phyloP scores from a whole-genome alignment of 92 coral and sea anemone species.

The Pocillopora meandrina region DNA sequence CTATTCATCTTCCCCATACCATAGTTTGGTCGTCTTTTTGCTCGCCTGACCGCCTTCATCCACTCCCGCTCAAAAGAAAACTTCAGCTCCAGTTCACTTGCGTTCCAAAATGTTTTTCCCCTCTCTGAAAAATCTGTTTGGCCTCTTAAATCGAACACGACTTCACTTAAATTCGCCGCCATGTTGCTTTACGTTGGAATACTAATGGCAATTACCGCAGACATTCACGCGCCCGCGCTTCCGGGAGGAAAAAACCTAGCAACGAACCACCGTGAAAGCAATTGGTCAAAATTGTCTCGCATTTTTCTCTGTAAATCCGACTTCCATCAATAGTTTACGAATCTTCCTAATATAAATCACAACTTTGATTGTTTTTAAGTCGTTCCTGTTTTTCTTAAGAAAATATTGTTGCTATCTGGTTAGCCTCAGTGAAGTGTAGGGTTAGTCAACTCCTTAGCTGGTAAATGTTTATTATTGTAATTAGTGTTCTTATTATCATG shows the following conservation, averaged over 20 bases:
- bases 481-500: no score
- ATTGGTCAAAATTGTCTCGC: background rate
- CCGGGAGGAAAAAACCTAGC: background rate
- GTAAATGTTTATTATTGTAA: no score
- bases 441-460: no score
- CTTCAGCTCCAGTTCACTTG: no score
- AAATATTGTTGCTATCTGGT: no score
- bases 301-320: background rate
- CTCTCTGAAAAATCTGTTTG: no score
- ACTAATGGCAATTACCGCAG: background rate
- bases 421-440: no score
- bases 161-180: conserved; percentile 38
- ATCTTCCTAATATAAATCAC: background rate
- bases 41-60: conserved; percentile 45
- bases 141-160: no score
- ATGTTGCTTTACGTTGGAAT: background rate
- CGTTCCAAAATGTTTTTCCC: no score
- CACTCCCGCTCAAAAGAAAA: background rate
- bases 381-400: background rate
- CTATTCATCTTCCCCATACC: conserved; percentile 51
- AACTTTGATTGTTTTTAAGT: background rate
- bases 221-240: background rate
- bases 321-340: background rate
- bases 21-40: conserved; percentile 36
- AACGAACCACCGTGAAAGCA: background rate